phyloP scores from a whole-genome alignment of 2,888 invertebrate genomes.

The Pachycephus smyrnensis region DNA sequence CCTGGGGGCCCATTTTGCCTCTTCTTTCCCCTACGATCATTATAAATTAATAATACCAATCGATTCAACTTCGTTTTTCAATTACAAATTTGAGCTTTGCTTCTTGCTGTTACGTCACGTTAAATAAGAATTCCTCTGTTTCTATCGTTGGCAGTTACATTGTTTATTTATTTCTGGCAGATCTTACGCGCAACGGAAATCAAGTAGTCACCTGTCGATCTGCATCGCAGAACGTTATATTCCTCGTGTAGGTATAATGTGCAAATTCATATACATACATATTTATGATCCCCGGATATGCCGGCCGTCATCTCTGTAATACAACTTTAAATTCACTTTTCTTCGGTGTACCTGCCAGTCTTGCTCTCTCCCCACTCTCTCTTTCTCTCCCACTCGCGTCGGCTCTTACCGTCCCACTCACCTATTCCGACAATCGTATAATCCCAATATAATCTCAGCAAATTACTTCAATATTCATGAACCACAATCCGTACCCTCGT shows the following conservation, averaged over 20 bases:
- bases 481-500: background rate
- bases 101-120: background rate
- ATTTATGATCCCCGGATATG: background rate
- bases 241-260: background rate
- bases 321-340: slow-evolving; percentile 3
- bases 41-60: too few relatives aligned
- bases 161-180: background rate
- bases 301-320: background rate
- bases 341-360: background rate
- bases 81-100: too few relatives aligned
- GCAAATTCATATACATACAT: background rate
- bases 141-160: background rate
- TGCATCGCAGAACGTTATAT: background rate
- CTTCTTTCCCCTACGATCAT: too few relatives aligned
- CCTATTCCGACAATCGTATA: background rate
- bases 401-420: background rate
- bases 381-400: background rate
- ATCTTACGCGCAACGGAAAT: background rate
- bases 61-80: too few relatives aligned
- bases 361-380: background rate
- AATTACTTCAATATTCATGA: slow-evolving; percentile 8
- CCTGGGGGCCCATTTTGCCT: too few relatives aligned
- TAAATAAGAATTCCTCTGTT: background rate
- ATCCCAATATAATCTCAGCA: slow-evolving; percentile 1
- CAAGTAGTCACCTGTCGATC: background rate